These are phyloP conservation scores for Leptocoma aspasia DNA, from an alignment of 2,113 vertebrate species.

Conservation along the genomic window DNA sequence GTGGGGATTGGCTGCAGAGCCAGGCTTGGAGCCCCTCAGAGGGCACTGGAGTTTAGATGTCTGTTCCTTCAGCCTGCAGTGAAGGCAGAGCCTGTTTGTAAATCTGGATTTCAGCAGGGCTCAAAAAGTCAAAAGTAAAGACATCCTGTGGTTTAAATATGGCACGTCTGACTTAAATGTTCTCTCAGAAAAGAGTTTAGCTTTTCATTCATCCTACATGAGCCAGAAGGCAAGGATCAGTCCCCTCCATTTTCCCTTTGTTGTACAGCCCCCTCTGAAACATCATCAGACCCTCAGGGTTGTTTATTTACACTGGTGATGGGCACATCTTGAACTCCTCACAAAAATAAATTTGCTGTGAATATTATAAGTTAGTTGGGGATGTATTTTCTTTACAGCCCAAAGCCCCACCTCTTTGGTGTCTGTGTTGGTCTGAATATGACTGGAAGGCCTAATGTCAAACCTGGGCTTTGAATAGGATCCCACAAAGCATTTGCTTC, in stretches of 20 bases:
- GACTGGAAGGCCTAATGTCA: neutral
- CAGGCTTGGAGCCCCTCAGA: neutral
- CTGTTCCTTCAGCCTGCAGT: neutral
- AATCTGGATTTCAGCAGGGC: neutral
- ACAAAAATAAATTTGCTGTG: constrained; percentile 4
- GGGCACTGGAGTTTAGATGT: neutral
- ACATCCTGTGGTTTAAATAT: neutral
- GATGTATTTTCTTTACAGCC: neutral
- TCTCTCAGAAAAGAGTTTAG: neutral
- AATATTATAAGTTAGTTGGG: neutral
- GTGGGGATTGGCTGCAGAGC: rapidly evolving
- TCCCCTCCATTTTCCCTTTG: neutral
- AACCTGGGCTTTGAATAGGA: constrained; percentile 10
- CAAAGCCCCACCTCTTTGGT: neutral
- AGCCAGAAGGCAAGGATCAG: neutral
- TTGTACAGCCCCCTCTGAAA: neutral
- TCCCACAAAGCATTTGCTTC: constrained; percentile 25
- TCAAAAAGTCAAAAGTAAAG: neutral
- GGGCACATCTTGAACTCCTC: neutral
- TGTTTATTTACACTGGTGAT: neutral
- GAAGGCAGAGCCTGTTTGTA: neutral
- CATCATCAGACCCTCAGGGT: neutral
- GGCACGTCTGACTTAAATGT: neutral
- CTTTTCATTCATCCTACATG: neutral
- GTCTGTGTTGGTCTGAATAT: neutral